A percentile compares a stretch with the other conserved stretches of the same genome.
phyloP scores from a whole-genome alignment of 2,113 vertebrate genomes.

The Zootoca vivipara region DNA sequence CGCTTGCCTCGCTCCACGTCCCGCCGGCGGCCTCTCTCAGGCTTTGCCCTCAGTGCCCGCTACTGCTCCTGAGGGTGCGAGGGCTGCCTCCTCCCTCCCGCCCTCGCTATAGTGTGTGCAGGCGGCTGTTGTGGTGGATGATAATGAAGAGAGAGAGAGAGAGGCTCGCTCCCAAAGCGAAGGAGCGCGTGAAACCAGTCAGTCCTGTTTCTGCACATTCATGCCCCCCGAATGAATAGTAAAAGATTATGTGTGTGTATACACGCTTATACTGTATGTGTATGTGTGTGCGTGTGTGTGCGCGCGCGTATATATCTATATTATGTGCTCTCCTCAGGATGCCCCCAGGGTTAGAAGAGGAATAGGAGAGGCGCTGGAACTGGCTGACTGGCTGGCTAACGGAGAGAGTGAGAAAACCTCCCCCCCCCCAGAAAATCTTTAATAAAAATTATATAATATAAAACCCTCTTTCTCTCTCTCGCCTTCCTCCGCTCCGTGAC shows the following conservation, averaged over 20 bases:
- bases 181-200: conserved; percentile 66
- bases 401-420: too few species aligned
- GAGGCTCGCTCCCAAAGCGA: conserved; percentile 53
- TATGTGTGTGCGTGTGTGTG: not conserved
- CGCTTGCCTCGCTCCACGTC: conserved; percentile 4
- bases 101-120: conserved; percentile 34
- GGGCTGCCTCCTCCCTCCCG: conserved; percentile 41
- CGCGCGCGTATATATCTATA: not conserved
- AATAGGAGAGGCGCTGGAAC: conserved; percentile 60
- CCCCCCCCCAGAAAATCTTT: not conserved
- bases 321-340: conserved; percentile 36
- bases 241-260: not conserved
- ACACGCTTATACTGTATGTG: too few species aligned
- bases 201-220: conserved; percentile 60
- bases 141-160: conserved; percentile 48
- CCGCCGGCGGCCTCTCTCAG: conserved; percentile 1
- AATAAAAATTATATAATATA: too few species aligned
- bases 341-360: conserved; percentile 65
- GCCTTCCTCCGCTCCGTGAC: not conserved
- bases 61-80: not conserved
- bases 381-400: conserved; percentile 6
- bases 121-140: conserved; percentile 60
- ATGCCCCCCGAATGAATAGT: conserved; percentile 65
- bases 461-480: not conserved
- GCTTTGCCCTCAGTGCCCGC: conserved; percentile 30